Evolutionary conservation across 2,888 invertebrate genomes (phyloP), one percentile per base, ranked within the genome.

Genomic region (Herminia tarsipennalis): DNA sequence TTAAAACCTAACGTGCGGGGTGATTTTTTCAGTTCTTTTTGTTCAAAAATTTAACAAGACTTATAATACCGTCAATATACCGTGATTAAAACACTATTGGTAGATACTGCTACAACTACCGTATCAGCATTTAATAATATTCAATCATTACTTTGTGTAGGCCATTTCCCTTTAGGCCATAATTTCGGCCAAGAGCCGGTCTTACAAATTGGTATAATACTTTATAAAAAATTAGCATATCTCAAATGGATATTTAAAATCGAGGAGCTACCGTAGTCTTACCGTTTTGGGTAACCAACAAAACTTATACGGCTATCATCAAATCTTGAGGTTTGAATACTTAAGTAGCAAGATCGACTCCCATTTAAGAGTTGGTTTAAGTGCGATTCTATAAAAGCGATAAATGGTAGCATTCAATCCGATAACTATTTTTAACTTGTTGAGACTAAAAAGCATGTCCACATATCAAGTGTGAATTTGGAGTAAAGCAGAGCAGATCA

Each of bases 251-350:
- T 35, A 17, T 10, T 20, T 18, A 42, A 51, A 58, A 45, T n/a
- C 21, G 25, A 39, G 28, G 13, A 25, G 37, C 38, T 50, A 47
- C 35, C 39, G 35, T 10, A 13, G 28, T 43, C 32, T 38, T 38
- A 4, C 33, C 37, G 24, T 45, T 48, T 44, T 43, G 21, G 24
- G 30, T 32, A 9, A 22, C 2, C n/a, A 4, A 30, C 10, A 10
- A 30, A 8, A 43, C 34, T 29, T 53, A 52, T 50, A 41, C 44
- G 36, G 54, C 35, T 61, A 55, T 55, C 55, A 22, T 12, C 32
- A 3, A 38, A 58, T 62, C 44, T 64, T 47, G 18, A 59, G 42
- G 18, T 44, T 30, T 24, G 38, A 59, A 49, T 44, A 40, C 25
- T 29, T 21, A 38, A 49, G 46, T 43, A 22, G 46, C 24, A 30